Conservation (phyloP, 2,113 vertebrate genomes). For the Campylomormyrus numenius region DNA sequence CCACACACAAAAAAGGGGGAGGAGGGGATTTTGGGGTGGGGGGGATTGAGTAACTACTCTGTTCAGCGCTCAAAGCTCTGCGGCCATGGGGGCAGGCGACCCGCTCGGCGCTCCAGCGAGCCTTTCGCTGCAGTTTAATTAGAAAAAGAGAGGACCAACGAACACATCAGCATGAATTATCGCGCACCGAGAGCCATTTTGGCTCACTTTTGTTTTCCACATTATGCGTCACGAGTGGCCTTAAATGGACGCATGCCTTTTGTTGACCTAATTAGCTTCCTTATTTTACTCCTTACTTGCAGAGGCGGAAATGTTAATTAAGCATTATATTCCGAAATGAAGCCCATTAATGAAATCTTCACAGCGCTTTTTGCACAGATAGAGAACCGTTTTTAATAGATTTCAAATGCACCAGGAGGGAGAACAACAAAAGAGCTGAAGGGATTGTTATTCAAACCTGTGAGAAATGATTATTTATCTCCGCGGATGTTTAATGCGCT, state of each 20-base stretch:
- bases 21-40: too few species aligned
- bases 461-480: neutral
- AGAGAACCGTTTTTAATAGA: constrained; percentile 1
- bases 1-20: too few species aligned
- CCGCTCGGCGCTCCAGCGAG: neutral
- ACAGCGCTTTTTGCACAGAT: neutral
- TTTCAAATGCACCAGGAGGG: neutral
- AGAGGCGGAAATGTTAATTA: neutral
- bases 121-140: neutral
- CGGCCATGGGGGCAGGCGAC: neutral
- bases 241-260: neutral
- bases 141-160: neutral
- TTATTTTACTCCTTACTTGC: constrained; percentile 8
- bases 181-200: neutral
- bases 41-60: neutral
- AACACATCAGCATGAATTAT: neutral
- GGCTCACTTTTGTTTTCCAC: neutral
- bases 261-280: constrained; percentile 9
- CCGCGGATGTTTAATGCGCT: neutral
- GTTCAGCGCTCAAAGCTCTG: too few species aligned
- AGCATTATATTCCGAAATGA: neutral
- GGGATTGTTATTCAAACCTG: neutral
- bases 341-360: neutral
- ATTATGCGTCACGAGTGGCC: neutral
- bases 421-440: neutral